Percentiles rank a stretch among this genome's conserved stretches.
phyloP scores from a whole-genome alignment of 2,888 invertebrate genomes.

The Campaea margaritaria region DNA sequence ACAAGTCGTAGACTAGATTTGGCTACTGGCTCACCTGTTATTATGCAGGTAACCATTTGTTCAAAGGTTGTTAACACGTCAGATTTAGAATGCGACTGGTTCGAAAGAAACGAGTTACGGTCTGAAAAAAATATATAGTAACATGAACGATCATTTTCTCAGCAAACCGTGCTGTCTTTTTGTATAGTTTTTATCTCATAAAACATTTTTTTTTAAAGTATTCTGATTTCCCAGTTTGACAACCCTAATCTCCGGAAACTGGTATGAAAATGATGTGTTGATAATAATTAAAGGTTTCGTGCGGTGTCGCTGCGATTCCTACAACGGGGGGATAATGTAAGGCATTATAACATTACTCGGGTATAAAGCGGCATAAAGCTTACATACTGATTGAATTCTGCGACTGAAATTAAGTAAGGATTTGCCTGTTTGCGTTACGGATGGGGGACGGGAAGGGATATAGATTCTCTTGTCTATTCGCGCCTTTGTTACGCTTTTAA shows the following conservation, averaged over 20 bases:
- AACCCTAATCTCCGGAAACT: slow-evolving; percentile 72
- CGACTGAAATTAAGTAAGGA: slow-evolving; percentile 85
- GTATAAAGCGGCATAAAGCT: slow-evolving; percentile 71
- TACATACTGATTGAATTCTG: slow-evolving; percentile 84
- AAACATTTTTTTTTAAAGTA: too few relatives aligned
- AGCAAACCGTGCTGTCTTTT: too few relatives aligned
- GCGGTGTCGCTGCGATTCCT: slow-evolving; percentile 70
- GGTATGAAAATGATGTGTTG: slow-evolving; percentile 84
- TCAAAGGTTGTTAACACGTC: too few relatives aligned
- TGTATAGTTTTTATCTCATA: too few relatives aligned
- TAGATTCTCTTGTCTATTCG: slow-evolving; percentile 66
- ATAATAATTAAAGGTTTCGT: slow-evolving; percentile 84
- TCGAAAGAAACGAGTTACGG: too few relatives aligned
- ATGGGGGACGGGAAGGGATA: slow-evolving; percentile 74
- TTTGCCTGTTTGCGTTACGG: slow-evolving; percentile 82
- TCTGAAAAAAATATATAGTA: too few relatives aligned
- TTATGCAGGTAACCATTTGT: too few relatives aligned
- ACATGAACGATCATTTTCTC: too few relatives aligned
- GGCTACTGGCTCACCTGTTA: too few relatives aligned
- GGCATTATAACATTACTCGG: slow-evolving; percentile 82
- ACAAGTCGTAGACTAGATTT: too few relatives aligned
- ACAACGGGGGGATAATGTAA: slow-evolving; percentile 77
- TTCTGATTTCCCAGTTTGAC: slow-evolving; percentile 40
- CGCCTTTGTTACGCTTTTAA: slow-evolving; percentile 63
- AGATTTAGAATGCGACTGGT: too few relatives aligned